Evolutionary conservation across 2,797 vertebrate genomes (phyloP), one percentile per base, ranked within the genome.

Genomic region (Gymnodraco acuticeps): DNA sequence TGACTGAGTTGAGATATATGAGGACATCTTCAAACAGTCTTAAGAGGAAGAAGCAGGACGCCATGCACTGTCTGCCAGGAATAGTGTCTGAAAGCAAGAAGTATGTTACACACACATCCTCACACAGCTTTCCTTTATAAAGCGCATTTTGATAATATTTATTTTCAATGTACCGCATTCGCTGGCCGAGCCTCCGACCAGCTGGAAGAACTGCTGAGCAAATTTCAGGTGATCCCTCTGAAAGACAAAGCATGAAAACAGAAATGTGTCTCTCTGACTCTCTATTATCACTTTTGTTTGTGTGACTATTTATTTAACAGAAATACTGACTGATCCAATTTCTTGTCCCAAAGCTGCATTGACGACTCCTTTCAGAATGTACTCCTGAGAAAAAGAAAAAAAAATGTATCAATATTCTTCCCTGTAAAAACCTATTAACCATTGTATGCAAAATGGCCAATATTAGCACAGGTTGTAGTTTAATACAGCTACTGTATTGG

Each of bases 51-150:
- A 98, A 99, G 88, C 96, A 98, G 61, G 98, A 97, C 60, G 98
- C 97, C 98, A 99, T 99, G 87, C 98, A 99, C 86, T 98, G 98
- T 81, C 98, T 95, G 55, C 98, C 98, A n/a, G 98, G 97, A 87
- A 99, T 96, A n/a, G 98, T 99, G 90, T 99, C 98, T 99, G 89
- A 85, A 91, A 94, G 59, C 5, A 65, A 59, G 78, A 53, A 70
- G 50, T 11, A 50, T 46, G 17, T 71, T 53, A 70, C n/a, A 41
- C 33, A 64, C 23, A 73, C 53, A 68, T 42, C 2, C 46, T 59
- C 6, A 33, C 42, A 58, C 14, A n/a, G 3, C 10, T 50, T 46
- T 17, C 55, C 62, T 69, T 67, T 43, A 38, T 38, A 45, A 73
- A 19, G 48, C 52, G 65, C 58, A 27, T 5, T 71, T 17, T 31